These are phyloP conservation scores for Ophraella communa DNA, from an alignment of 2,888 invertebrate species.

Conservation along the genomic window DNA sequence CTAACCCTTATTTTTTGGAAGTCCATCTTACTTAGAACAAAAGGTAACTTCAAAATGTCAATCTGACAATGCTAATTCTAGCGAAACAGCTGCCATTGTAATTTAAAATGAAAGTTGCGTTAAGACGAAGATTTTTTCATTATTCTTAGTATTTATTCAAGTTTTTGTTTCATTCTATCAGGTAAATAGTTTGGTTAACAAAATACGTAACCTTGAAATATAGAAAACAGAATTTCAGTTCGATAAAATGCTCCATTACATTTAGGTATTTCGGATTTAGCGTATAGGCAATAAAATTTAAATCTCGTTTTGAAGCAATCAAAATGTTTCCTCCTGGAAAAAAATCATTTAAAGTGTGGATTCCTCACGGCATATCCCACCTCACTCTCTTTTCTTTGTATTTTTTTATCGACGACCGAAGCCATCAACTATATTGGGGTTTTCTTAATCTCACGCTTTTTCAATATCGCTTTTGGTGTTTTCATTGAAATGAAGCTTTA, in stretches of 20 bases:
- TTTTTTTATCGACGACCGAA: neutral
- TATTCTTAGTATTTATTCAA: no score
- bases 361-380: neutral
- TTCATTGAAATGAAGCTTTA: neutral
- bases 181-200: no score
- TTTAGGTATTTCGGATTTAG: neutral
- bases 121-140: no score
- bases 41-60: no score
- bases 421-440: neutral
- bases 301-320: neutral
- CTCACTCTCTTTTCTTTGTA: neutral
- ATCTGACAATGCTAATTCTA: no score
- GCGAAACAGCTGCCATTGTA: no score
- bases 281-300: neutral
- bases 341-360: neutral
- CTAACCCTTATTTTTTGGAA: no score
- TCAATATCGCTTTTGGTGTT: neutral
- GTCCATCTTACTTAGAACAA: no score
- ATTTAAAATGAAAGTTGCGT: no score
- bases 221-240: neutral
- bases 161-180: no score
- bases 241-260: neutral
- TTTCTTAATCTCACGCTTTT: neutral
- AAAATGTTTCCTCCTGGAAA: neutral
- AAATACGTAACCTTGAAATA: no score